Evolutionary conservation across 1,140 invertebrate genomes (phyloP).

Genomic region (Pemphigus obesinymphae): DNA sequence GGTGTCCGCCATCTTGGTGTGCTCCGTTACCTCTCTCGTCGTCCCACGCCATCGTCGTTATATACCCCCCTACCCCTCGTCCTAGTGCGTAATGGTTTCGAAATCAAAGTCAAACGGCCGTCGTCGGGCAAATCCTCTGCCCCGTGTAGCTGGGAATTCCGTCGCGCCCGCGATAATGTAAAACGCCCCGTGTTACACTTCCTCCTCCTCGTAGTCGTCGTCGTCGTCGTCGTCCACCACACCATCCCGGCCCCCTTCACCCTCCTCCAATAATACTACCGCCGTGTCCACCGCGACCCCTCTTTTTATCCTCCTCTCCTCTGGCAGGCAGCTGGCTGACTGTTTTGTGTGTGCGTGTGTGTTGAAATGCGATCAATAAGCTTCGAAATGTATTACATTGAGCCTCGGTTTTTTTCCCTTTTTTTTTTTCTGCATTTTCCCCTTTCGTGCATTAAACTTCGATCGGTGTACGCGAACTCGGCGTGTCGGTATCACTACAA

Average conservation of each 20-base stretch:
- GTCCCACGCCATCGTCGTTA: background rate
- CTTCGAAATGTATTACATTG: constrained; percentile 10
- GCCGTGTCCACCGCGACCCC: background rate
- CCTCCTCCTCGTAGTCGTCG: background rate
- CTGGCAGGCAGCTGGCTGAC: constrained; percentile 19
- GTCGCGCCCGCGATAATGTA: constrained; percentile 32
- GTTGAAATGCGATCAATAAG: constrained; percentile 39
- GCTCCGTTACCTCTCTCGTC: constrained; percentile 13
- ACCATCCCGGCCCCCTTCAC: background rate
- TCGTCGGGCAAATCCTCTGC: constrained; percentile 33
- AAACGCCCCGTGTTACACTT: constrained; percentile 31
- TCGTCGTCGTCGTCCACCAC: background rate
- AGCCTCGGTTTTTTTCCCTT: background rate
- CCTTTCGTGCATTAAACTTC: background rate
- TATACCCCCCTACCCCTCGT: background rate
- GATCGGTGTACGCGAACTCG: background rate
- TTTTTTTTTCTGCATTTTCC: background rate
- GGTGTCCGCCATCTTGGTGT: constrained; percentile 34
- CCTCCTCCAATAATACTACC: no score
- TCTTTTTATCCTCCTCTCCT: background rate
- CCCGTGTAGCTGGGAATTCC: constrained; percentile 8
- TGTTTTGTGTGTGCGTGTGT: constrained; percentile 28
- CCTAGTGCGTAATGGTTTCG: constrained; percentile 22
- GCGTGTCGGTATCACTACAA: background rate
- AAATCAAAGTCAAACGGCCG: constrained; percentile 41